A percentile compares a stretch with the other conserved stretches of the same genome.
Conservation (phyloP, 2,797 vertebrate genomes). For the Perodicticus potto region DNA sequence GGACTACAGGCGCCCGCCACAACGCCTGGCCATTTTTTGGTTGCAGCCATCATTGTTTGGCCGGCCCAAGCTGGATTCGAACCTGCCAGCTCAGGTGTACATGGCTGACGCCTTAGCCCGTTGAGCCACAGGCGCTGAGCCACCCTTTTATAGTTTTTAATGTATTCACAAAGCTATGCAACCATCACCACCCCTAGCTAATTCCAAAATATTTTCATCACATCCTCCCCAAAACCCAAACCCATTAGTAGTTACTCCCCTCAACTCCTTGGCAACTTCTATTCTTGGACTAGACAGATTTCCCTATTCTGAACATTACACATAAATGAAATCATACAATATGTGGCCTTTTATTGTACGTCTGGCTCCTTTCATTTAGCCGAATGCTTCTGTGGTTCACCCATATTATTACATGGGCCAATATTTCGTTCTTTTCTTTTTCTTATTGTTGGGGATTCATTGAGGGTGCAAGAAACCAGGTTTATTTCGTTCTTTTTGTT, state of each 20-base stretch:
- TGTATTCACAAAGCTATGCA: background rate
- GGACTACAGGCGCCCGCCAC: too few species aligned
- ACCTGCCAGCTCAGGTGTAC: too few species aligned
- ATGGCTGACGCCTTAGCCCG: too few species aligned
- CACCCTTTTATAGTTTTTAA: background rate
- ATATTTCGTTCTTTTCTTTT: too few species aligned
- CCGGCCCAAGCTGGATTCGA: too few species aligned
- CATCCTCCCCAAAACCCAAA: background rate
- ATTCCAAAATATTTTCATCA: background rate
- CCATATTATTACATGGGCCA: rapidly evolving
- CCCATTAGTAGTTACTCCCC: background rate
- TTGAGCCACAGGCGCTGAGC: too few species aligned
- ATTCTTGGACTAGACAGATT: background rate
- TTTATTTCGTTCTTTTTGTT: too few species aligned
- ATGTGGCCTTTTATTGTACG: background rate
- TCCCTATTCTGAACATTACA: background rate
- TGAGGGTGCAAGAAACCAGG: too few species aligned
- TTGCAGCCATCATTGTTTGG: too few species aligned
- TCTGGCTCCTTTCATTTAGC: background rate
- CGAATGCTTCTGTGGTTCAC: background rate
- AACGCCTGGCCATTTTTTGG: too few species aligned
- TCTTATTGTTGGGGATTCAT: too few species aligned
- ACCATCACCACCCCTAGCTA: background rate
- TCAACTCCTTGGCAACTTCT: background rate
- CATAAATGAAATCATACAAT: background rate